phyloP scores from a whole-genome alignment of 2,888 invertebrate species.

The Drosophila maculinotata region DNA sequence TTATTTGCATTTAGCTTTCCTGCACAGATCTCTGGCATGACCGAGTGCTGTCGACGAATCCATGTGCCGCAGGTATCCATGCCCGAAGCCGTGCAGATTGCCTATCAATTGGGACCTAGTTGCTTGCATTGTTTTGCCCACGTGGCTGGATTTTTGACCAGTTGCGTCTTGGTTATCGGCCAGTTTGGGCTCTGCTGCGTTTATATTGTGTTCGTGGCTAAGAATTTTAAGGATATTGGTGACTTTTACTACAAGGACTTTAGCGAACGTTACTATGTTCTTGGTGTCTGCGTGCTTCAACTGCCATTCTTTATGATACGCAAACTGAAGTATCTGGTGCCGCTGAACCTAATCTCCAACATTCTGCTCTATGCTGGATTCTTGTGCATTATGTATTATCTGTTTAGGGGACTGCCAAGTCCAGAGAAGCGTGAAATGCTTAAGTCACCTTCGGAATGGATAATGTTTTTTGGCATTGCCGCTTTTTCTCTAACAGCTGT shows the following conservation, averaged over 20 bases:
- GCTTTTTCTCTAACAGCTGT: conserved; percentile 95
- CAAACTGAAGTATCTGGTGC: conserved; percentile 93
- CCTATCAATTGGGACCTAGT: conserved; percentile 58
- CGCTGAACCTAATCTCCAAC: conserved; percentile 95
- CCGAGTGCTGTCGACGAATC: conserved; percentile 66
- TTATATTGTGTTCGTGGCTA: conserved; percentile 96
- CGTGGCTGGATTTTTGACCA: conserved; percentile 86
- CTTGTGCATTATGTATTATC: conserved; percentile 89
- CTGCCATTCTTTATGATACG: conserved; percentile 89
- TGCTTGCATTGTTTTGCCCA: conserved; percentile 58
- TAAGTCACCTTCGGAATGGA: conserved; percentile 87
- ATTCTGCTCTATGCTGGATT: conserved; percentile 87
- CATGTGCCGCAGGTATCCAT: conserved; percentile 67
- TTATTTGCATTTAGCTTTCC: conserved; percentile 51
- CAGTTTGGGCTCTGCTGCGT: conserved; percentile 98
- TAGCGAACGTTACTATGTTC: conserved; percentile 85
- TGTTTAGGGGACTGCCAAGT: conserved; percentile 88
- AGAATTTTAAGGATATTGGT: conserved; percentile 91
- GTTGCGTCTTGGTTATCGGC: conserved; percentile 92
- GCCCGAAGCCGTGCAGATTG: conserved; percentile 63
- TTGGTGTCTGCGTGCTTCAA: conserved; percentile 88
- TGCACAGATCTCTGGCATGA: conserved; percentile 65
- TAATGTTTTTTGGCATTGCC: conserved; percentile 95
- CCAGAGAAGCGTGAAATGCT: conserved; percentile 82
- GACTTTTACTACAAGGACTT: conserved; percentile 86